A percentile compares a stretch with the other conserved stretches of the same genome.
Evolutionary conservation across 2,888 invertebrate genomes (phyloP).

Genomic region (Drosophila merina): DNA sequence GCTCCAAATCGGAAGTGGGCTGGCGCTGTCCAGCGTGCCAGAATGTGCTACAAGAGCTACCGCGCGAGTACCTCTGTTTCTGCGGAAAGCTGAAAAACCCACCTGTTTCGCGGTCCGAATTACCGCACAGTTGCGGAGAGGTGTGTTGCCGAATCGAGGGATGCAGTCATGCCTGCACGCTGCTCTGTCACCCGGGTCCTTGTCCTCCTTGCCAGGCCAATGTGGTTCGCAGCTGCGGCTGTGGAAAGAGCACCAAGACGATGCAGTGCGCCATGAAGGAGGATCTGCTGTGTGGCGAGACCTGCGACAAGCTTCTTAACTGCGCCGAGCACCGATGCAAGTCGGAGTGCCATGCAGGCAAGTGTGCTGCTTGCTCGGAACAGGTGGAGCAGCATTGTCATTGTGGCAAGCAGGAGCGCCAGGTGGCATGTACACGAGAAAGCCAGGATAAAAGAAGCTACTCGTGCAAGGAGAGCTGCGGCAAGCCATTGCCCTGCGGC

Average conservation of each 20-base stretch:
- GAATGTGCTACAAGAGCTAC: conserved; percentile 89
- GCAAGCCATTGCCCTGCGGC: conserved; percentile 86
- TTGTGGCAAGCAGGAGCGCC: conserved; percentile 87
- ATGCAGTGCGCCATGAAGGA: conserved; percentile 90
- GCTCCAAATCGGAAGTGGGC: conserved; percentile 90
- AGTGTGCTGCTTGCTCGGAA: conserved; percentile 89
- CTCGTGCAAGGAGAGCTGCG: conserved; percentile 87
- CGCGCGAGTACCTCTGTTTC: conserved; percentile 94
- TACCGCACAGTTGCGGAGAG: conserved; percentile 96
- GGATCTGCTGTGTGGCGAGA: conserved; percentile 89
- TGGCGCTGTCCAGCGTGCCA: conserved; percentile 99
- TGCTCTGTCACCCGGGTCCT: conserved; percentile 97
- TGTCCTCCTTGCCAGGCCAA: conserved; percentile 95
- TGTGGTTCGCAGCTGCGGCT: conserved; percentile 90
- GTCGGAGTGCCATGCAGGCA: conserved; percentile 90
- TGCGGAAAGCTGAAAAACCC: conserved; percentile 93
- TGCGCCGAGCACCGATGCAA: conserved; percentile 92
- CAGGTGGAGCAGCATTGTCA: conserved; percentile 89
- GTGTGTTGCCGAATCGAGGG: conserved; percentile 88
- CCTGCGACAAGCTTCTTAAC: conserved; percentile 90
- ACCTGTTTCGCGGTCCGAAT: conserved; percentile 89
- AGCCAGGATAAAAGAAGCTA: conserved; percentile 85
- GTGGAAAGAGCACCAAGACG: conserved; percentile 88
- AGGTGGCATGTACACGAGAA: conserved; percentile 87
- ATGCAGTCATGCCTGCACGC: conserved; percentile 89